Conservation (phyloP, 2,888 invertebrate genomes). For the Mesoligia furuncula region DNA sequence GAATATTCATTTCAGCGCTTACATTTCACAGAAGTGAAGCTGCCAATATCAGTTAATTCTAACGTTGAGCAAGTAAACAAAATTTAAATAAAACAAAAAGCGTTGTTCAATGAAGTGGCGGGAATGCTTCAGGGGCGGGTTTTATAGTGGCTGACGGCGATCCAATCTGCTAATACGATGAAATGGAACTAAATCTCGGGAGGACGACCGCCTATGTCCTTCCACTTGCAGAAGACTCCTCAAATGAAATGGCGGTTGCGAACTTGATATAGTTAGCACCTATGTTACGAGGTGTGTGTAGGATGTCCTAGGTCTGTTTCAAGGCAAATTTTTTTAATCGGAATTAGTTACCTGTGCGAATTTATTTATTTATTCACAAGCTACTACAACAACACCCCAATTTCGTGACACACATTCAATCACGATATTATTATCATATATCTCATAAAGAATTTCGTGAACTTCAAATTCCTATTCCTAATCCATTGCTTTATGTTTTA, state of each 20-base stretch:
- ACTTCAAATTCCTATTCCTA: neutral
- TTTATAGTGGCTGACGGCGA: constrained; percentile 70
- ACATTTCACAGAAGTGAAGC: constrained; percentile 27
- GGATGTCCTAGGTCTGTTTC: neutral
- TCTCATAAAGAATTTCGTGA: neutral
- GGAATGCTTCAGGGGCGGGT: constrained; percentile 63
- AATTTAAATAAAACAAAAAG: constrained; percentile 66
- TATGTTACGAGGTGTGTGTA: constrained; percentile 19
- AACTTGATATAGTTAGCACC: constrained; percentile 27
- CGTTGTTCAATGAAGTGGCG: constrained; percentile 67
- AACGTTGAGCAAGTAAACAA: constrained; percentile 62
- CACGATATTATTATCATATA: too few relatives aligned
- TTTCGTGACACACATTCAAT: too few relatives aligned
- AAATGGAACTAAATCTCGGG: constrained; percentile 70
- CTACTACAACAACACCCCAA: neutral
- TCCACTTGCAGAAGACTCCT: constrained; percentile 52
- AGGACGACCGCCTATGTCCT: constrained; percentile 62
- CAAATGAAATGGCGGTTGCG: constrained; percentile 54
- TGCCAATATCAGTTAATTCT: constrained; percentile 56
- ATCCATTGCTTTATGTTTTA: neutral
- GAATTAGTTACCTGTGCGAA: neutral
- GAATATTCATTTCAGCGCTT: constrained; percentile 13
- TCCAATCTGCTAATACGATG: constrained; percentile 80
- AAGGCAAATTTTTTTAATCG: constrained; percentile 6
- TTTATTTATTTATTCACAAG: neutral